These are phyloP conservation scores for Astur gentilis DNA, from an alignment of 2,113 vertebrate genomes.

Conservation along the genomic window DNA sequence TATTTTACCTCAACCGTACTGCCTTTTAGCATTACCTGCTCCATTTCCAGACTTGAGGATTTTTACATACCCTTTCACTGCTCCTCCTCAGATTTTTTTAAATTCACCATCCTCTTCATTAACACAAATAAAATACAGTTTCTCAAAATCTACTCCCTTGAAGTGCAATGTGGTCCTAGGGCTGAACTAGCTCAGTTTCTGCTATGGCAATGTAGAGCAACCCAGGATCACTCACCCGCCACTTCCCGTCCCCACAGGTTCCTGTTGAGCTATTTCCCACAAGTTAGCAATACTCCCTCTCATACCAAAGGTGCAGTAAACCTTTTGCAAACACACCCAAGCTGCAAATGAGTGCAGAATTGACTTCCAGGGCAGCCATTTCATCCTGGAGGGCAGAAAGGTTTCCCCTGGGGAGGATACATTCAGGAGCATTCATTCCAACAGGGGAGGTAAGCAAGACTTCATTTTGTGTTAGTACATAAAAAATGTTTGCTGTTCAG, in stretches of 20 bases:
- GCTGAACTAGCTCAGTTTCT: background rate
- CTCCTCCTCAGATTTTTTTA: background rate
- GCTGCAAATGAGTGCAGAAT: background rate
- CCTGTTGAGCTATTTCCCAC: fast-evolving
- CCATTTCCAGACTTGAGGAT: background rate
- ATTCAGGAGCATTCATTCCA: background rate
- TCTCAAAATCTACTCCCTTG: background rate
- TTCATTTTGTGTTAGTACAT: background rate
- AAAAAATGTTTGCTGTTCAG: background rate
- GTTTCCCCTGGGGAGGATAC: background rate
- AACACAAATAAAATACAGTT: background rate
- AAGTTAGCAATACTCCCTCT: background rate
- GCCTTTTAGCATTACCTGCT: conserved; percentile 55
- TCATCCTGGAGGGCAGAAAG: background rate
- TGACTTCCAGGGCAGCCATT: background rate
- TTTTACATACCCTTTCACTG: background rate
- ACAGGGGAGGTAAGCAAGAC: background rate
- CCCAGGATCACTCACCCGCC: fast-evolving
- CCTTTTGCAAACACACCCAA: background rate
- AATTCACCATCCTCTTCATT: background rate
- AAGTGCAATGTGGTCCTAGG: background rate
- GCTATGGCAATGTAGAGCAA: background rate
- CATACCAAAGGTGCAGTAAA: background rate
- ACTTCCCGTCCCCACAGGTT: background rate
- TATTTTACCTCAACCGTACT: conserved; percentile 42